Evolutionary conservation across 2,888 invertebrate genomes (phyloP).

Genomic region (Ischnura elegans): DNA sequence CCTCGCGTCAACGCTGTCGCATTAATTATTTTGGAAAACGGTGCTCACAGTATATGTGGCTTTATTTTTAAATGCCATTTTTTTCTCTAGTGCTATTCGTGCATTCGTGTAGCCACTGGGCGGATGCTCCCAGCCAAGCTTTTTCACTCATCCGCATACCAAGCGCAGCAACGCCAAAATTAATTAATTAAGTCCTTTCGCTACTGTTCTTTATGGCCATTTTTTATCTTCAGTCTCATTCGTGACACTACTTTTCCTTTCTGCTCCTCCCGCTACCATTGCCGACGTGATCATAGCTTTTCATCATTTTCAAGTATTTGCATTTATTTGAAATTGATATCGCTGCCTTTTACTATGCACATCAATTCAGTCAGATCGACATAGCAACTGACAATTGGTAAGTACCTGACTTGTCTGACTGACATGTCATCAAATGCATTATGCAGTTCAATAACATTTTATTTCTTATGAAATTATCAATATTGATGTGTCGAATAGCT

Average conservation of each 20-base stretch:
- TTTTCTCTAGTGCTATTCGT: background rate
- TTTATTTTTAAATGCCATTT: background rate
- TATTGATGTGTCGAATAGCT: too few relatives aligned
- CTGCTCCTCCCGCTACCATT: background rate
- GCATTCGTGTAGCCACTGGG: background rate
- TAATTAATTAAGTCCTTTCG: background rate
- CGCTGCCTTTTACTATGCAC: background rate
- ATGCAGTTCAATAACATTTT: too few relatives aligned
- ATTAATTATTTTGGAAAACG: background rate
- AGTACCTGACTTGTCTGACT: background rate
- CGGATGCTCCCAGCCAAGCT: background rate
- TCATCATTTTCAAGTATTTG: constrained; percentile 35
- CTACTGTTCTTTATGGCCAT: background rate
- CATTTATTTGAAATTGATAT: background rate
- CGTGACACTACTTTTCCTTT: background rate
- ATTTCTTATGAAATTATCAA: too few relatives aligned
- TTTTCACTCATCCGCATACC: background rate
- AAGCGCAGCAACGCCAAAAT: background rate
- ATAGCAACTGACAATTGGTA: background rate
- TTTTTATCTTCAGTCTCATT: constrained; percentile 7
- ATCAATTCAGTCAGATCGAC: background rate
- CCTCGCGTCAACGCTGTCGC: background rate
- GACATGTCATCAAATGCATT: constrained; percentile 16
- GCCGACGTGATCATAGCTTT: background rate
- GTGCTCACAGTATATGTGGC: background rate